phyloP scores from a whole-genome alignment of 2,113 vertebrate genomes.

The Xiphorhynchus elegans region DNA sequence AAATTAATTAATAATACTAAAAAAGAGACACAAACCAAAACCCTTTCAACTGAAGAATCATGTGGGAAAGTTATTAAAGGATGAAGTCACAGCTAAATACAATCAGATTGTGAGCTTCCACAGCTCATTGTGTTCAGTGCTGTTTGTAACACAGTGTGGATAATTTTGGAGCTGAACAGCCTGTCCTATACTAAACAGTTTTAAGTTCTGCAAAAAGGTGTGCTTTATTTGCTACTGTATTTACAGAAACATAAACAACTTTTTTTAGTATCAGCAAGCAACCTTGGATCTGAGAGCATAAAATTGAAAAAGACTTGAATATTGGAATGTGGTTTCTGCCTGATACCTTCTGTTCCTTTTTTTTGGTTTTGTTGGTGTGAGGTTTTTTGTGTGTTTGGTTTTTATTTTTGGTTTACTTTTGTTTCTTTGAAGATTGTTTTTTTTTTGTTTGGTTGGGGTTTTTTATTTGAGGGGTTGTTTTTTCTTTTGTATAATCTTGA shows the following conservation, averaged over 20 bases:
- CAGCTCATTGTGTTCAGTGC: background rate
- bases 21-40: conserved; percentile 7
- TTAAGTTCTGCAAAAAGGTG: background rate
- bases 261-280: background rate
- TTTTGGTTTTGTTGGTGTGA: background rate
- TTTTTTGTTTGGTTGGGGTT: background rate
- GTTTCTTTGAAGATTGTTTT: background rate
- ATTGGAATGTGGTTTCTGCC: background rate
- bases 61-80: conserved; percentile 78
- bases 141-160: background rate
- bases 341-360: background rate
- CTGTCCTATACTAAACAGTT: background rate
- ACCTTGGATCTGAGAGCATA: background rate
- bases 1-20: background rate
- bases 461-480: background rate
- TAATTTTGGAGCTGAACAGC: conserved; percentile 20
- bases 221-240: background rate
- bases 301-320: background rate
- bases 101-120: conserved; percentile 13
- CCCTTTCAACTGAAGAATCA: conserved; percentile 49
- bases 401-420: background rate
- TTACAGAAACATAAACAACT: background rate
- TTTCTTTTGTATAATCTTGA: background rate
- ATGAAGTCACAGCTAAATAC: conserved; percentile 68
- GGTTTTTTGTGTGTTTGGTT: background rate